phyloP scores from a whole-genome alignment of 2,888 invertebrate genomes.

The Horisme vitalbata region DNA sequence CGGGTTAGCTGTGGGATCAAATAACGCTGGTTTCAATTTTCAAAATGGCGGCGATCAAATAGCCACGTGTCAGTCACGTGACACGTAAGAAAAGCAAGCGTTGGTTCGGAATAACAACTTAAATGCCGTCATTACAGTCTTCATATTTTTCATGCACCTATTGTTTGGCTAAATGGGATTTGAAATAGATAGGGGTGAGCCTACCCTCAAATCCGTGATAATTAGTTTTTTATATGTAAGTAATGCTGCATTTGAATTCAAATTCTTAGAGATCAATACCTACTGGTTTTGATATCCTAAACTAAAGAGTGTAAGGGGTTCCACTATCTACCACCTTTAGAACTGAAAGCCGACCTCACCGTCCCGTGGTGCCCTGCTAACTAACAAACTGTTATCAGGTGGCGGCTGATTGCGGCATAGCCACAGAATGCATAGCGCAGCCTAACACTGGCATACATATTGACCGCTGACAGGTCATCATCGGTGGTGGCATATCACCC shows the following conservation, averaged over 20 bases:
- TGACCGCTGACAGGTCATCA: too few species aligned
- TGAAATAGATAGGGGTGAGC: constrained; percentile 68
- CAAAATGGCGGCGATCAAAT: constrained; percentile 59
- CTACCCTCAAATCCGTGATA: constrained; percentile 24
- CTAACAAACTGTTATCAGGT: too few species aligned
- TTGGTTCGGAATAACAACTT: constrained; percentile 73
- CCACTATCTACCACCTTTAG: too few species aligned
- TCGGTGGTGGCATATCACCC: too few species aligned
- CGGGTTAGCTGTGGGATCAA: constrained; percentile 26
- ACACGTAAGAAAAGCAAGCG: constrained; percentile 69
- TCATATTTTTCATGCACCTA: constrained; percentile 56
- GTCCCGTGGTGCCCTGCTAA: too few species aligned
- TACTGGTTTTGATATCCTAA: too few species aligned
- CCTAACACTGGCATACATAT: too few species aligned
- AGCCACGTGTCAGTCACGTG: constrained; percentile 73
- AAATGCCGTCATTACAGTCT: constrained; percentile 75
- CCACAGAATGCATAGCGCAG: too few species aligned
- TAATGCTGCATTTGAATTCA: constrained; percentile 6
- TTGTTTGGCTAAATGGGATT: constrained; percentile 66
- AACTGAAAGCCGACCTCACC: too few species aligned
- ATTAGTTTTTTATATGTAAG: constrained; percentile 32
- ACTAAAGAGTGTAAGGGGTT: too few species aligned
- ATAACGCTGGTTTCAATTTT: constrained; percentile 42
- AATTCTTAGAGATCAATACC: too few species aligned
- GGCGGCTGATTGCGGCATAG: too few species aligned